A percentile compares a stretch with the other conserved stretches of the same genome.
phyloP scores from a whole-genome alignment of 1,140 invertebrate species.

The Colletes gigas region DNA sequence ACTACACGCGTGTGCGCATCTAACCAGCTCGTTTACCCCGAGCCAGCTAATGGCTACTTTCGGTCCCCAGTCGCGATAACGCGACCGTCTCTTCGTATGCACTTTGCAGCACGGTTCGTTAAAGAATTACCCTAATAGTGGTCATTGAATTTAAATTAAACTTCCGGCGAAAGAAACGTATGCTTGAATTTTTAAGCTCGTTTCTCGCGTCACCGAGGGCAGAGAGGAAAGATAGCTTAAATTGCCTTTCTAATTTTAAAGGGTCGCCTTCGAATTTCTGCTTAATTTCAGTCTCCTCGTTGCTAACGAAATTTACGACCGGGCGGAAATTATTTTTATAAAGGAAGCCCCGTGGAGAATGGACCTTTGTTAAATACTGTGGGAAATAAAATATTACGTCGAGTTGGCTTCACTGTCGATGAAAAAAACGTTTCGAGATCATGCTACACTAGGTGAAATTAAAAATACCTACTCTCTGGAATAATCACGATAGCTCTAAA shows the following conservation, averaged over 20 bases:
- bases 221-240: background rate
- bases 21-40: background rate
- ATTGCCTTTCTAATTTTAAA: background rate
- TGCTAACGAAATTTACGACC: background rate
- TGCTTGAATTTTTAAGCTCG: conserved; percentile 15
- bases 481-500: too few relatives aligned
- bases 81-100: background rate
- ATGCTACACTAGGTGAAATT: too few relatives aligned
- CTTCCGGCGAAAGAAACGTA: background rate
- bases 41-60: conserved; percentile 11
- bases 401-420: too few relatives aligned
- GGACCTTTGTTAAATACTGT: background rate
- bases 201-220: background rate
- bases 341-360: background rate
- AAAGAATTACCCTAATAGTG: conserved; percentile 27
- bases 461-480: too few relatives aligned
- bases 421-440: too few relatives aligned
- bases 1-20: background rate
- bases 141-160: conserved; percentile 27
- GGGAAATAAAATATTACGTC: background rate
- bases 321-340: background rate
- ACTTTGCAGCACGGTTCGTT: conserved; percentile 4
- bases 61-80: conserved; percentile 1
- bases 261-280: background rate
- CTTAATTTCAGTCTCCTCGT: background rate